phyloP scores from a whole-genome alignment of 1,140 invertebrate genomes.

The Drosophila nasuta region DNA sequence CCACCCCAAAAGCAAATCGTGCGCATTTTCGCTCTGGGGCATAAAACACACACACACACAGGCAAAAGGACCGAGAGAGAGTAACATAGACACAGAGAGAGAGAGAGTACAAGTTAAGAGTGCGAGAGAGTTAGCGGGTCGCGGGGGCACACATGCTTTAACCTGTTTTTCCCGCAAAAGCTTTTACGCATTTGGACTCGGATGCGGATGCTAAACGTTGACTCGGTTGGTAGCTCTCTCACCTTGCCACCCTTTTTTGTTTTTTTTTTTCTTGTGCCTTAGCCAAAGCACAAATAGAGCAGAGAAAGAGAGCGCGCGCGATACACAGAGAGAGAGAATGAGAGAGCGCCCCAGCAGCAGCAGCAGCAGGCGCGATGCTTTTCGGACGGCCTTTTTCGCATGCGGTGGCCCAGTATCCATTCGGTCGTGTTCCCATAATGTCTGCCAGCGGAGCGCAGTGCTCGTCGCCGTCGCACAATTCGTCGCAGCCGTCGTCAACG shows the following conservation, averaged over 20 bases:
- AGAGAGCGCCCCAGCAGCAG: constrained; percentile 28
- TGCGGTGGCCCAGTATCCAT: constrained; percentile 84
- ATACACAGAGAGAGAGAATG: constrained; percentile 13
- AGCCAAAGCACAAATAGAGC: constrained; percentile 52
- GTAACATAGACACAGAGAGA: neutral
- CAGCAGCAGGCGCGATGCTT: constrained; percentile 37
- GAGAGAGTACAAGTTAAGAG: neutral
- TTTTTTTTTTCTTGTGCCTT: neutral
- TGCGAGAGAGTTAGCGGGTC: constrained; percentile 25
- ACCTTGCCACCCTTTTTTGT: constrained; percentile 70
- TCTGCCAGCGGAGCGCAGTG: constrained; percentile 77
- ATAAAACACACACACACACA: constrained; percentile 54
- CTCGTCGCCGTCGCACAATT: constrained; percentile 70
- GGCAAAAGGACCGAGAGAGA: constrained; percentile 45
- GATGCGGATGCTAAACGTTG: constrained; percentile 3
- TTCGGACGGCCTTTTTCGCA: constrained; percentile 56
- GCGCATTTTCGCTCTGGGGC: constrained; percentile 74
- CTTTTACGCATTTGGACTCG: constrained; percentile 69
- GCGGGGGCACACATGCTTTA: constrained; percentile 69
- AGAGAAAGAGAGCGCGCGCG: constrained; percentile 31
- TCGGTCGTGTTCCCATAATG: constrained; percentile 84
- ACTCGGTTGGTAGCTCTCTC: constrained; percentile 23
- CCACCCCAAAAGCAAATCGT: constrained; percentile 72
- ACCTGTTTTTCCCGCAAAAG: constrained; percentile 74
- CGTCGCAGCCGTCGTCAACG: constrained; percentile 78